Percentiles rank a stretch among this genome's conserved stretches.
These are phyloP conservation scores for Lepus timidus DNA, from an alignment of 2,113 vertebrate genomes.

Conservation along the genomic window DNA sequence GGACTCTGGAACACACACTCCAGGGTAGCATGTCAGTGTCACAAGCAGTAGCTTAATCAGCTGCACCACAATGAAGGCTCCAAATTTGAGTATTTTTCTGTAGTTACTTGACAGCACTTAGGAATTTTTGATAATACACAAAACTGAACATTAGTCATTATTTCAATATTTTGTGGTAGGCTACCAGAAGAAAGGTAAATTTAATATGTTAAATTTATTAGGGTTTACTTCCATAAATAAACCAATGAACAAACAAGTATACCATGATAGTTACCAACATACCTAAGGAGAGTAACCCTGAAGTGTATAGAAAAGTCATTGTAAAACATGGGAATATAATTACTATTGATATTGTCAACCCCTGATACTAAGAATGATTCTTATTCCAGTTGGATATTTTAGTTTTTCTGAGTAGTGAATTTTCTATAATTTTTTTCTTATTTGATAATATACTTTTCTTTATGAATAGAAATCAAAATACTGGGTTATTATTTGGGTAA, in stretches of 20 bases:
- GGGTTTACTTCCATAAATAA: not conserved
- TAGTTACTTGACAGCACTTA: not conserved
- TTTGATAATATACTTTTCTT: not conserved
- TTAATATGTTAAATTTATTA: not conserved
- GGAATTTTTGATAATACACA: not conserved
- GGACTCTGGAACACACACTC: too few relatives aligned
- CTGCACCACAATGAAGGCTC: too few relatives aligned
- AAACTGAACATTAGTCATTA: not conserved
- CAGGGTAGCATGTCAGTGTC: too few relatives aligned
- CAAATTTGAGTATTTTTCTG: not conserved
- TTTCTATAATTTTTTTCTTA: not conserved
- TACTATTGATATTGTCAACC: not conserved
- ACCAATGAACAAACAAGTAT: not conserved
- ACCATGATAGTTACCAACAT: not conserved
- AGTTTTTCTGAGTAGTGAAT: not conserved
- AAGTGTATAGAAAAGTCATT: not conserved
- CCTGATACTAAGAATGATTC: not conserved
- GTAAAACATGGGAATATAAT: not conserved
- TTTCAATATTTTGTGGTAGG: not conserved
- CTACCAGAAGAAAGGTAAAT: not conserved
- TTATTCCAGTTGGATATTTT: not conserved
- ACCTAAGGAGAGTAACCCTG: not conserved
- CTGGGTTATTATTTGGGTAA: not conserved
- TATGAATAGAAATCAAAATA: not conserved
- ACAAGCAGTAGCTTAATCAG: too few relatives aligned